phyloP scores from a whole-genome alignment of 2,888 invertebrate species.

The Eulithis testata region DNA sequence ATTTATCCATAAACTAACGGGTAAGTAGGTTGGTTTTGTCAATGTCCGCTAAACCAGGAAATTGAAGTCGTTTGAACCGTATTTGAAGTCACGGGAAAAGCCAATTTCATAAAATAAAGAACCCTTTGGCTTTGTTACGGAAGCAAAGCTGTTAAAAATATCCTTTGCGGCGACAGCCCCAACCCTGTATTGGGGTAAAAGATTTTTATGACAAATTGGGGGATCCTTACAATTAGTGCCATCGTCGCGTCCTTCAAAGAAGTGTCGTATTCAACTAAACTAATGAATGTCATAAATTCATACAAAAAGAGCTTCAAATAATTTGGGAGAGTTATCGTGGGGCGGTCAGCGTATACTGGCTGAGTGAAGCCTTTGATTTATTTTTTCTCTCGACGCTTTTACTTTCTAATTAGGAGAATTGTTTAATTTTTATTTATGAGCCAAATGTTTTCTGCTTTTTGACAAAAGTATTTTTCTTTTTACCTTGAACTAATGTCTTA shows the following conservation, averaged over 20 bases:
- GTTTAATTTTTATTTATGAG: not conserved
- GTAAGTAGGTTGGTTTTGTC: no score
- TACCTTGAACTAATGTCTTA: not conserved
- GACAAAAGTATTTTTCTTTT: not conserved
- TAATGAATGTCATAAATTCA: constrained; percentile 76
- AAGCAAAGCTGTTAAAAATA: constrained; percentile 39
- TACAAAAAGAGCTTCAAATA: constrained; percentile 65
- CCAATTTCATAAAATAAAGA: constrained; percentile 39
- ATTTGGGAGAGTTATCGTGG: constrained; percentile 62
- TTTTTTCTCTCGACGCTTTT: constrained; percentile 36
- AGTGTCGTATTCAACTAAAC: constrained; percentile 75
- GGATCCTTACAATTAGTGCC: constrained; percentile 74
- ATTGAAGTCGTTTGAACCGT: no score
- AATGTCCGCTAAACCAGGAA: no score
- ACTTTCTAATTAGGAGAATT: constrained; percentile 14
- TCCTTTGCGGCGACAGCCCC: constrained; percentile 27
- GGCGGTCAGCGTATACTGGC: constrained; percentile 39
- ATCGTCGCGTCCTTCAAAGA: constrained; percentile 70
- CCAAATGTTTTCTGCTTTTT: not conserved
- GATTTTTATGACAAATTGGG: constrained; percentile 72
- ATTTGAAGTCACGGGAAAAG: not conserved
- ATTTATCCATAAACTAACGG: no score
- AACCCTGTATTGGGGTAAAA: constrained; percentile 53
- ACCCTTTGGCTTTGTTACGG: constrained; percentile 36
- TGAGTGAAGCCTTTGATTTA: constrained; percentile 43